Conservation (phyloP, 2,797 vertebrate genomes). For the Uromys caudimaculatus region DNA sequence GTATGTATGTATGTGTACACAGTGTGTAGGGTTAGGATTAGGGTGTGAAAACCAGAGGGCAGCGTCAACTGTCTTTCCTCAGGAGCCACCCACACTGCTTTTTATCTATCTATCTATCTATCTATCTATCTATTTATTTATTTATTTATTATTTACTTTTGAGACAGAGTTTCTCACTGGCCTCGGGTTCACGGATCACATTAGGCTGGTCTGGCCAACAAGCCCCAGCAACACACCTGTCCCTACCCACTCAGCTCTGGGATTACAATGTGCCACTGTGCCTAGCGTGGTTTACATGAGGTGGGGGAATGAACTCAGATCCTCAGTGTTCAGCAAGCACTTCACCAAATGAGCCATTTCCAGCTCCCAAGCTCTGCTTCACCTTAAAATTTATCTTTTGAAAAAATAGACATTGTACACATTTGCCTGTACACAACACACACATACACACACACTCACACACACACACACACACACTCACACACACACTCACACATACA, state of each 20-base stretch:
- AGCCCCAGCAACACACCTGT: neutral
- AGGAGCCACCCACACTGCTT: no score
- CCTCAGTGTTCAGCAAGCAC: neutral
- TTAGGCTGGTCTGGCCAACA: neutral
- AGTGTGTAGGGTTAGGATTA: neutral
- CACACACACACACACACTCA: neutral
- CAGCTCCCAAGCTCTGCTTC: neutral
- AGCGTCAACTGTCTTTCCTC: neutral
- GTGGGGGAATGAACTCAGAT: neutral
- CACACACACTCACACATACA: neutral
- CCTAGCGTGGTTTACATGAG: neutral
- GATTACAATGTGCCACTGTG: neutral
- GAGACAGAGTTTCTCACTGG: neutral
- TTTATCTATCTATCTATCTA: neutral
- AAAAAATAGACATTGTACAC: conserved; percentile 48
- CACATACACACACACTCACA: neutral
- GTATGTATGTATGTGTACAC: neutral
- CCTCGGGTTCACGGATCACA: neutral
- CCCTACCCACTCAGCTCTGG: neutral
- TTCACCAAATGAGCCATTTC: neutral
- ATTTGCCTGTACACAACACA: neutral
- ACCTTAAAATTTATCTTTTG: conserved; percentile 53
- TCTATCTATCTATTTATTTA: neutral
- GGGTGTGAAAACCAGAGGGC: no score
- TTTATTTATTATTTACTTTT: neutral